Base-by-base conservation (phyloP, 2,888 invertebrate species). In the Rhorus exstirpatorius region DNA sequence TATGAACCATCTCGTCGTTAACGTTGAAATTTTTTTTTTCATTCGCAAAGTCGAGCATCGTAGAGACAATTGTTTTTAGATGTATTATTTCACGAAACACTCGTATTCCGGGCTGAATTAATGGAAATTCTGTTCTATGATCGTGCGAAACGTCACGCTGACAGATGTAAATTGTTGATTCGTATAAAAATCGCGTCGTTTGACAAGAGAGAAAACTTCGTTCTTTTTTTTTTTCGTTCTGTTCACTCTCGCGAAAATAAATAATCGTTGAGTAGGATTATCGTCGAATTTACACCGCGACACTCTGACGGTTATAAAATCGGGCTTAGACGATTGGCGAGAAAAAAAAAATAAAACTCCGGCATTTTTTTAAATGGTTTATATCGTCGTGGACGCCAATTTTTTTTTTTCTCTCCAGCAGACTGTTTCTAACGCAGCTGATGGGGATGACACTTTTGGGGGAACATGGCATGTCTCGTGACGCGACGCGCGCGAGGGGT, bases 351-450 rank as follows among this genome's bases (percentile, higher is more conserved):
- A n/a, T n/a, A 55, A 21, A 12, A 35, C 19, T 31, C 58, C 65
- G 67, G 17, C 21, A 41, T 44, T 46, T 67, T 60, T 44, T 41
- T 21, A 17, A 3, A 53, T 26, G 31, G 55, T 41, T 58, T 41
- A 41, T 61, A 68, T 60, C 60, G 79, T 58, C 31, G 49, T 38
- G 14, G 65, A 71, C 76, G 76, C 70, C 49, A 58, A 65, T 51
- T 76, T 61, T 60, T 44, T n/a, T n/a, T n/a, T n/a, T n/a, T 19
- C 24, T 65, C 65, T 51, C 49, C 53, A 31, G 75, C 76, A 31
- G 65, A 65, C 63, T 60, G 76, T 67, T 71, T 53, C 44, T 55
- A 44, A 19, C 71, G 81, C 81, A 81, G 81, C 77, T 81, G 79
- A 79, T 58, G 55, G 58, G 46, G 60, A 81, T 61, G 67, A 72